These are phyloP conservation scores for Hafferia zeledoni DNA, from an alignment of 2,797 vertebrate genomes.

Conservation along the genomic window DNA sequence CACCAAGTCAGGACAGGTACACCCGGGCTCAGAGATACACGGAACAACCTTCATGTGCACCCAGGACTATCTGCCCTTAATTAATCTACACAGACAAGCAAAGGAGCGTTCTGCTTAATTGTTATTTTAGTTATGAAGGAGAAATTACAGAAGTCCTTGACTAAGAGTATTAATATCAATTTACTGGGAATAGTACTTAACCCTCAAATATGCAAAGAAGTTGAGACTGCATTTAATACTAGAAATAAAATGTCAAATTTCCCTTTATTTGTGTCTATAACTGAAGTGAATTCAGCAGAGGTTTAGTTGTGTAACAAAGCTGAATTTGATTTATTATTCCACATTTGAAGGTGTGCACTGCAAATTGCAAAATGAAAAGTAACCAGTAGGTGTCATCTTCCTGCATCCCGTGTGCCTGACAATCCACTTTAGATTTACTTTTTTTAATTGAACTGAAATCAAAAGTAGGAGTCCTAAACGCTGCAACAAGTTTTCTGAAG, in stretches of 20 bases:
- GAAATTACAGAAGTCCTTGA: not conserved
- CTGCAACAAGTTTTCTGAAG: not conserved
- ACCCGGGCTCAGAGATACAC: fast-evolving
- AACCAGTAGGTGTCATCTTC: conserved; percentile 39
- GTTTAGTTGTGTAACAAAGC: not conserved
- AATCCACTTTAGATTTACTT: not conserved
- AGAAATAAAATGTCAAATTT: not conserved
- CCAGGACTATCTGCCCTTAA: not conserved
- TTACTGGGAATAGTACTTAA: not conserved
- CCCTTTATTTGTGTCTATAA: not conserved
- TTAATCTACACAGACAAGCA: not conserved
- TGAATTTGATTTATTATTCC: not conserved
- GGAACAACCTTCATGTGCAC: not conserved
- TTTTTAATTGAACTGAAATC: not conserved
- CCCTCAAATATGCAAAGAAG: not conserved
- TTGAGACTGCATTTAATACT: not conserved
- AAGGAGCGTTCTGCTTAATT: not conserved
- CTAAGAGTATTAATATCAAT: not conserved
- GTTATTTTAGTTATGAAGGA: not conserved
- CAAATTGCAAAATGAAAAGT: not conserved
- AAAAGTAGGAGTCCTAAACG: not conserved
- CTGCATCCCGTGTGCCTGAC: not conserved
- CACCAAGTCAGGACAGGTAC: not conserved
- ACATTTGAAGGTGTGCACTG: not conserved
- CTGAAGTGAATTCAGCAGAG: not conserved